phyloP scores from a whole-genome alignment of 2,888 invertebrate species.

The Zaprionus obscuricornis region DNA sequence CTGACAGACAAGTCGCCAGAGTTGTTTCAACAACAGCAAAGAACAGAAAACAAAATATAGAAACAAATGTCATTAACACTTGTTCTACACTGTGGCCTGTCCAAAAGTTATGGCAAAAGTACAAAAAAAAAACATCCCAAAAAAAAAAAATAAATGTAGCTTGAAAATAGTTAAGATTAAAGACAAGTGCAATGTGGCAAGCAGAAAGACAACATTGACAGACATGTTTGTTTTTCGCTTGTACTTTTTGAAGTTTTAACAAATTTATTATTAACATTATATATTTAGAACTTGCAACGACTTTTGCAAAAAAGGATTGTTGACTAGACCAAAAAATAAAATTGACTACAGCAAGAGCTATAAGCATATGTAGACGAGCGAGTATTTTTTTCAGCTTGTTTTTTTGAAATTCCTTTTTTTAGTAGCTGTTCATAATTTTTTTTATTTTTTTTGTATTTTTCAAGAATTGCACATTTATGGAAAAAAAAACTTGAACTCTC shows the following conservation, averaged over 20 bases:
- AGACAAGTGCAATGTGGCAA: slow-evolving; percentile 12
- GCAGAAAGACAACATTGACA: slow-evolving; percentile 8
- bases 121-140: slow-evolving; percentile 12
- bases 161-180: slow-evolving; percentile 25
- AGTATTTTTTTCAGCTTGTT: too few relatives aligned
- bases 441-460: too few relatives aligned
- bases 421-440: slow-evolving; percentile 30
- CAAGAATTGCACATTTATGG: slow-evolving; percentile 48
- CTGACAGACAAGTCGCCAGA: slow-evolving; percentile 50
- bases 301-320: slow-evolving; percentile 41
- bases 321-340: slow-evolving; percentile 2
- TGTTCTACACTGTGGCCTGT: slow-evolving; percentile 40
- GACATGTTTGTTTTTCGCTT: not conserved
- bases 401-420: slow-evolving; percentile 17
- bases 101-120: slow-evolving; percentile 49
- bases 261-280: slow-evolving; percentile 49
- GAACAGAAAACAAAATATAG: too few relatives aligned
- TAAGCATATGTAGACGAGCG: not conserved
- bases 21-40: slow-evolving; percentile 32
- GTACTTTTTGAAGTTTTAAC: slow-evolving; percentile 16
- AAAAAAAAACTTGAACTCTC: slow-evolving; percentile 39
- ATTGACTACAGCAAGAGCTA: slow-evolving; percentile 1
- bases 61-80: slow-evolving; percentile 74
- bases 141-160: slow-evolving; percentile 12
- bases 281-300: slow-evolving; percentile 7